Conservation (phyloP, 1,140 invertebrate species). For the Drosophila trapezifrons region DNA sequence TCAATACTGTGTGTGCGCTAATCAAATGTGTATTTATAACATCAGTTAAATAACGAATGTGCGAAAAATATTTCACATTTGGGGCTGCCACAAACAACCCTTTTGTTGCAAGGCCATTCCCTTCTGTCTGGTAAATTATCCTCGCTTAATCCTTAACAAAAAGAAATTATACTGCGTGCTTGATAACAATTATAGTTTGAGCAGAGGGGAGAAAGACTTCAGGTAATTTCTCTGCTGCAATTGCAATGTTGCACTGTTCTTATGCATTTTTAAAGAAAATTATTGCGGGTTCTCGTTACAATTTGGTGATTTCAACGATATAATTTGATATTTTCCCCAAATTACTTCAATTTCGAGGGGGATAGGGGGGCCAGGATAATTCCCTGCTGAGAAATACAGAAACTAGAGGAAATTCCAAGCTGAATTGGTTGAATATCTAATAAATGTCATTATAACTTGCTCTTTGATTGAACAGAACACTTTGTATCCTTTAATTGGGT, state of each 20-base stretch:
- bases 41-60: slow-evolving; percentile 12
- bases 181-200: slow-evolving; percentile 3
- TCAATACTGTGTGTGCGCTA: slow-evolving; percentile 6
- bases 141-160: background rate
- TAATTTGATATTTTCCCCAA: background rate
- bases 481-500: no score
- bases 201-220: background rate
- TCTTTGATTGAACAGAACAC: no score
- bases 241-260: no score
- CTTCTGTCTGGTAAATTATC: background rate
- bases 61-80: slow-evolving; percentile 11
- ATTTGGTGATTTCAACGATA: background rate
- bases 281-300: background rate
- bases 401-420: background rate
- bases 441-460: no score
- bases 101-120: background rate
- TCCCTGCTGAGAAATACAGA: fast-evolving
- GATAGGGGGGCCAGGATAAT: no score
- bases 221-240: no score
- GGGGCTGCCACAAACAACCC: background rate
- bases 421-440: no score
- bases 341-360: no score
- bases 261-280: background rate
- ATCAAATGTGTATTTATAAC: slow-evolving; percentile 18
- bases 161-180: background rate